Conservation (phyloP, 1,140 invertebrate genomes). For the Drosophila sp. region DNA sequence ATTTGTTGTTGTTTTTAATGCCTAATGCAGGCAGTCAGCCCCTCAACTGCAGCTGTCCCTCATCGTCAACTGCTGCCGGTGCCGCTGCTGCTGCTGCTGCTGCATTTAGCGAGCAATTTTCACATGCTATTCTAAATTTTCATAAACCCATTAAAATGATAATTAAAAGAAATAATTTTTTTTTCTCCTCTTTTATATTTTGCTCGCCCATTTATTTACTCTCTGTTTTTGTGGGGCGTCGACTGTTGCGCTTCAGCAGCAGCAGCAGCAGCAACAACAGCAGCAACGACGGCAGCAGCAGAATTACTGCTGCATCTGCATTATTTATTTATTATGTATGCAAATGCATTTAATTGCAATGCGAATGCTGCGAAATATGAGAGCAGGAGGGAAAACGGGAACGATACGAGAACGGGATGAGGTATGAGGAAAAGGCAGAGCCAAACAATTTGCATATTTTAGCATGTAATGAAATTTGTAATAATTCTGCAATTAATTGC, state of each 20-base stretch:
- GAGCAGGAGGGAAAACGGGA: constrained; percentile 5
- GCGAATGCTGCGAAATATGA: constrained; percentile 7
- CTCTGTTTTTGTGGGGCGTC: constrained; percentile 9
- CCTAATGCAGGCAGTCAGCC: constrained; percentile 11
- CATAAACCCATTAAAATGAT: constrained; percentile 81
- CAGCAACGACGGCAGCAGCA: constrained; percentile 36
- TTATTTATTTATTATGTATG: constrained; percentile 81
- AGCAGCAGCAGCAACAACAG: background rate
- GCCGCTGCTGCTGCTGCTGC: background rate
- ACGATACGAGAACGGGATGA: background rate
- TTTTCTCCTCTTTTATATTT: constrained; percentile 43
- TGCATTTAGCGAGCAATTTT: constrained; percentile 69
- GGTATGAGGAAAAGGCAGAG: constrained; percentile 9
- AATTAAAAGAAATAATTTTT: constrained; percentile 71
- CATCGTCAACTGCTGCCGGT: constrained; percentile 12
- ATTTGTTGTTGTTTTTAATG: constrained; percentile 25
- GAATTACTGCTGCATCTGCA: constrained; percentile 64
- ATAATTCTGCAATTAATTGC: constrained; percentile 81
- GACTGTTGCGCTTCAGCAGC: constrained; percentile 24
- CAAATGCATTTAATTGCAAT: constrained; percentile 80
- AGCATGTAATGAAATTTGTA: constrained; percentile 82
- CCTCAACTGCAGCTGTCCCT: constrained; percentile 55
- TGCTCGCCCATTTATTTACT: constrained; percentile 1
- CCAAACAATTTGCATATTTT: constrained; percentile 81
- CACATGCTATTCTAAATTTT: constrained; percentile 74